Conservation (phyloP, 2,113 vertebrate species). For the Lophochroa leadbeateri region DNA sequence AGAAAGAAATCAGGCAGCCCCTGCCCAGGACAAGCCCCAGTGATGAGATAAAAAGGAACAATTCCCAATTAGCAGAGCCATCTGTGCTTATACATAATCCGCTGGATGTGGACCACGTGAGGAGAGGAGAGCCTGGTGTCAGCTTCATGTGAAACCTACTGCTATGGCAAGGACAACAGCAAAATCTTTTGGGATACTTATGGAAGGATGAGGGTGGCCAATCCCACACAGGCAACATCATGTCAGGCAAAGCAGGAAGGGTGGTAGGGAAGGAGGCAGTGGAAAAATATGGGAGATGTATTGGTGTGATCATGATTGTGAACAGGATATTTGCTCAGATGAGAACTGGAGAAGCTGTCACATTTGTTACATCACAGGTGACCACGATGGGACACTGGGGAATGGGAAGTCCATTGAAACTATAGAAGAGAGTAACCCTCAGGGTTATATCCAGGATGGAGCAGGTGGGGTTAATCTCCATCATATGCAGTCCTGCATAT, state of each 20-base stretch:
- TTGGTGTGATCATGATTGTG: neutral
- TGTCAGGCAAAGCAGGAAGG: neutral
- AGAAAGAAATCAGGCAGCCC: neutral
- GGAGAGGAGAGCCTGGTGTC: neutral
- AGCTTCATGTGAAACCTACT: neutral
- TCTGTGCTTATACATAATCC: neutral
- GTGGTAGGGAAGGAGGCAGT: neutral
- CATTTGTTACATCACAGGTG: neutral
- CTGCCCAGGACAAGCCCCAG: neutral
- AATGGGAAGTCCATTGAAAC: neutral
- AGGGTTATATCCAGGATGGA: neutral
- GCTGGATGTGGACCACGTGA: neutral
- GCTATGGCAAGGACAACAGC: neutral
- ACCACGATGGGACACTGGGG: neutral
- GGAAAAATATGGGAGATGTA: neutral
- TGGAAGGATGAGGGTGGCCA: neutral
- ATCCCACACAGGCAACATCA: neutral
- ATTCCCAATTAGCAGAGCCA: conserved; percentile 24
- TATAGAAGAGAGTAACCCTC: neutral
- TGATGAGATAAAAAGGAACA: conserved; percentile 37
- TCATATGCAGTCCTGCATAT: neutral
- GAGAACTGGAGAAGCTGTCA: neutral
- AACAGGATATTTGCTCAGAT: neutral
- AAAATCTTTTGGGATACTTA: neutral
- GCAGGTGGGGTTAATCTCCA: neutral